These are phyloP conservation scores for Pheosia gnoma DNA, from an alignment of 2,888 invertebrate species.

Conservation along the genomic window DNA sequence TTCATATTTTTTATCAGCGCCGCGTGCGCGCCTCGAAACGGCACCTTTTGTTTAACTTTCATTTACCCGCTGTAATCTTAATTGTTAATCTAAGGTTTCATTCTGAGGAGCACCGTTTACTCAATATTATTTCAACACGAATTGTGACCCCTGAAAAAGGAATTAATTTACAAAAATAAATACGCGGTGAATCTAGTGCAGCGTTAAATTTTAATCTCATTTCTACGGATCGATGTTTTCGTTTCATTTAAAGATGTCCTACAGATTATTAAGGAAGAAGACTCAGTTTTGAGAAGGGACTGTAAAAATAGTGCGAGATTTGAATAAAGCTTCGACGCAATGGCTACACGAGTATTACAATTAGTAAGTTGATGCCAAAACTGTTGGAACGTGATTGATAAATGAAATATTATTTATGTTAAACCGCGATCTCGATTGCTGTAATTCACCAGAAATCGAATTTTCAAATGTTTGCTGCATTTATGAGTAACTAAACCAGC, in stretches of 20 bases:
- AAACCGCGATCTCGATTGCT: conserved; percentile 16
- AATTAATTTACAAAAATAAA: conserved; percentile 23
- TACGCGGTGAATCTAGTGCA: background rate
- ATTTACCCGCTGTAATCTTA: conserved; percentile 39
- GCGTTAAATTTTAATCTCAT: background rate
- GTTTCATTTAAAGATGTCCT: background rate
- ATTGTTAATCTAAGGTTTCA: conserved; percentile 38
- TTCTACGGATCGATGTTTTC: background rate
- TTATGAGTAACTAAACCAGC: background rate
- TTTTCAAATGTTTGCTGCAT: background rate
- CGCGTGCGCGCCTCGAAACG: conserved; percentile 22
- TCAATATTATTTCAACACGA: conserved; percentile 28
- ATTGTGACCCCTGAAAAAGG: conserved; percentile 20
- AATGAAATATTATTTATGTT: conserved; percentile 12
- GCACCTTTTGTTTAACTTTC: conserved; percentile 43
- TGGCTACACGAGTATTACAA: background rate
- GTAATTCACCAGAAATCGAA: conserved; percentile 18
- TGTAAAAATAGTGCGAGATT: too few species aligned
- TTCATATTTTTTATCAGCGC: conserved; percentile 34
- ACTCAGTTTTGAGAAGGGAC: background rate
- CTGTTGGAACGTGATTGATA: background rate
- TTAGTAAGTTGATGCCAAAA: background rate
- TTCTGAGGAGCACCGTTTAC: background rate
- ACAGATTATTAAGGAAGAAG: background rate
- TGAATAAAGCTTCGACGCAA: too few species aligned